A percentile compares a stretch with the other conserved stretches of the same genome.
These are phyloP conservation scores for Oryctes rhinoceros DNA, from an alignment of 1,140 invertebrate species.

Conservation along the genomic window DNA sequence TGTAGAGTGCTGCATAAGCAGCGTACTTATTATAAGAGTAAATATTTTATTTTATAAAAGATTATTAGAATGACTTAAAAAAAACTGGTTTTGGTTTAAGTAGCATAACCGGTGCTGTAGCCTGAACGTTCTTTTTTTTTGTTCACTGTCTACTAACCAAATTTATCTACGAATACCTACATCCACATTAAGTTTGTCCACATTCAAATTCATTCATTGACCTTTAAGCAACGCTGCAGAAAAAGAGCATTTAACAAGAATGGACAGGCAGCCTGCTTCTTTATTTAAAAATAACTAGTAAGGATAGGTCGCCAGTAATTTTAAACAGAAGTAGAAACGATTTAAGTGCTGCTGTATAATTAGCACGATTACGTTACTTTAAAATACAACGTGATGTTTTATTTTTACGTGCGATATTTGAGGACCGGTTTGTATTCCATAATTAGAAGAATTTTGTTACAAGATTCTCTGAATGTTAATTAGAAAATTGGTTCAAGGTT, in stretches of 20 bases:
- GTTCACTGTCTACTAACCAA: not conserved
- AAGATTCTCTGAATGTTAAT: too few species aligned
- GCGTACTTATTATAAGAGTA: not conserved
- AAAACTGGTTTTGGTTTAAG: not conserved
- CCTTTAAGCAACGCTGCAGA: not conserved
- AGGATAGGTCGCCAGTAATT: not conserved
- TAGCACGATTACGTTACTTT: not conserved
- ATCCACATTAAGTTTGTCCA: not conserved
- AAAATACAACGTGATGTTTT: not conserved
- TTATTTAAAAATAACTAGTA: not conserved
- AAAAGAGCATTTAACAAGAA: slow-evolving; percentile 10
- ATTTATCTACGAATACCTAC: slow-evolving; percentile 10
- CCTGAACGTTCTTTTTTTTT: not conserved
- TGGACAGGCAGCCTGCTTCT: not conserved
- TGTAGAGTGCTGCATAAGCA: not conserved
- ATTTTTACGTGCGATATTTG: too few species aligned
- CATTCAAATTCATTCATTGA: slow-evolving; percentile 22
- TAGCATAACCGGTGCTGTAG: not conserved
- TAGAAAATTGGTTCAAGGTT: too few species aligned
- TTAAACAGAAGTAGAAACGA: not conserved
- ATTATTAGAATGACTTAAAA: not conserved
- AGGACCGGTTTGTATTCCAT: too few species aligned
- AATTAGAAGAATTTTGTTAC: too few species aligned
- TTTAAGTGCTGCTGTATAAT: too few species aligned
- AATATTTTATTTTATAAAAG: slow-evolving; percentile 4